Percentiles rank a stretch among this genome's conserved stretches.
These are phyloP conservation scores for Dreissena rostriformis DNA, from an alignment of 1,140 invertebrate genomes.

Conservation along the genomic window DNA sequence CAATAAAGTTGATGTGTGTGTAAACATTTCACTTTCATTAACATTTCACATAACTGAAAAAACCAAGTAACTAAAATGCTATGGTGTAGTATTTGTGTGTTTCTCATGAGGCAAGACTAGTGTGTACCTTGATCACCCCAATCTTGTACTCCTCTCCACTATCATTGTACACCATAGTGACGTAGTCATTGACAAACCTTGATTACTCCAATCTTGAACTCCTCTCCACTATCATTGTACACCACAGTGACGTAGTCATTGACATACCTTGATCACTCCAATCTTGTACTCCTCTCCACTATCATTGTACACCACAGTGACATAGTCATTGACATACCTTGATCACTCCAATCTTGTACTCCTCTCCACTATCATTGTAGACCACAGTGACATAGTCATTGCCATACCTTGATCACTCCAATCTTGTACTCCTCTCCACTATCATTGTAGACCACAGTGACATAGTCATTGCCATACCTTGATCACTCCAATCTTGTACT, in stretches of 20 bases:
- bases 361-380: constrained; percentile 97
- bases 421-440: constrained; percentile 95
- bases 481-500: no score
- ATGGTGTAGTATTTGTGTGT: no score
- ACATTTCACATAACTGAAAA: no score
- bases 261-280: no score
- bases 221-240: constrained; percentile 97
- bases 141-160: constrained; percentile 94
- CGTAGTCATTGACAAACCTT: constrained; percentile 98
- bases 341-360: no score
- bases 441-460: constrained; percentile 99
- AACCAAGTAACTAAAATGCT: no score
- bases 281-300: constrained; percentile 95
- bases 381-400: constrained; percentile 99
- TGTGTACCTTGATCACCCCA: no score
- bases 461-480: constrained; percentile 98
- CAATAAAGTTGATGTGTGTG: no score
- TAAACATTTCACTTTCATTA: no score
- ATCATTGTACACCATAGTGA: constrained; percentile 99
- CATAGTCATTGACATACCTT: constrained; percentile 98
- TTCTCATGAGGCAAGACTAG: no score
- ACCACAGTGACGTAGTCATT: constrained; percentile 99
- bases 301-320: constrained; percentile 99
- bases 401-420: no score
- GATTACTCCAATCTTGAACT: no score